Base-by-base conservation (phyloP, 1,140 invertebrate species). In the Penaeus chinensis region DNA sequence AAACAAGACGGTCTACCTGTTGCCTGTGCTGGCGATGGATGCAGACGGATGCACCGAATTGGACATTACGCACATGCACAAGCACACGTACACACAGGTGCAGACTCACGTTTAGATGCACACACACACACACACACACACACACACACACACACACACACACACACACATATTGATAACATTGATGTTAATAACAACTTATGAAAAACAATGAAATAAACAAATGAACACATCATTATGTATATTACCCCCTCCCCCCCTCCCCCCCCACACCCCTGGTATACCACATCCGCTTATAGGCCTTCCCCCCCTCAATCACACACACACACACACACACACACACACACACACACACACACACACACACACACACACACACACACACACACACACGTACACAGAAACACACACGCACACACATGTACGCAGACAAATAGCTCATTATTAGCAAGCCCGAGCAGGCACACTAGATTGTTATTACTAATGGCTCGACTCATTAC, bases 341-440 rank as follows among this genome's bases (percentile, higher is more conserved):
- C 79, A 61, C 3, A 61, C 47, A 81, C 79, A 81, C 11, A 81
- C 79, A 81, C 3, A 81, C 54, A 81, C 60, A 63, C 79, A 81
- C 37, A 81, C 47, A 81, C 47, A 27, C 47, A 24, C n/a, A 81
- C 79, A 81, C 20, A 81, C 54, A 81, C 79, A 63, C 20, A 61
- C 79, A 81, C 79, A 81, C 20, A 81, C 79, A 81, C 79, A 62
- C 79, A 63, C 79, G 61, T n/a, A 82, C 47, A 82, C 60, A 82
- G 16, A 63, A 61, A 63, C 80, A 82, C 61, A 82, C 47, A 82
- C 47, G 62, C 80, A 82, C 80, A 82, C 80, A 82, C 80, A 20
- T 24, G 32, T 32, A 71, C 66, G 32, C 66, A 71, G n/a, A 71
- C 66, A 71, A 71, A 71, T 32, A 54, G 54, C 54, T 54, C 54